Percentiles rank a stretch among this genome's conserved stretches.
Evolutionary conservation across 2,888 invertebrate species (phyloP).

Genomic region (Tholera decimalis): DNA sequence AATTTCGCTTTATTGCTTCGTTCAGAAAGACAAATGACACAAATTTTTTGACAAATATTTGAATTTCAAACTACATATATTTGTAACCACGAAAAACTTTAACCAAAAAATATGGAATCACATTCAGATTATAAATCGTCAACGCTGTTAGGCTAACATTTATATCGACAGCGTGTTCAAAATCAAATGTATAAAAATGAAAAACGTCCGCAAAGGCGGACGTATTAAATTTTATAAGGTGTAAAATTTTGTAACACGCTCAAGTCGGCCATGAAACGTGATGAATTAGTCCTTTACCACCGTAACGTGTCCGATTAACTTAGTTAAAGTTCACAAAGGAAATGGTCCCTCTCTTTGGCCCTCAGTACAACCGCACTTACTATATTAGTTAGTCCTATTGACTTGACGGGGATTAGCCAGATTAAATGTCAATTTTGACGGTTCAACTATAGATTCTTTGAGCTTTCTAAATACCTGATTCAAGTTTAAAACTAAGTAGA

Average conservation of each 20-base stretch:
- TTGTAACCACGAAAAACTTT: constrained; percentile 16
- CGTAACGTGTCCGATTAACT: constrained; percentile 64
- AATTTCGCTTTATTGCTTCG: not conserved
- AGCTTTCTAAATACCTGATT: constrained; percentile 23
- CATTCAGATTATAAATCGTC: constrained; percentile 40
- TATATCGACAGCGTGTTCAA: constrained; percentile 24
- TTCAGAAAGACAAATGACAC: constrained; percentile 13
- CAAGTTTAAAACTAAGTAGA: constrained; percentile 11
- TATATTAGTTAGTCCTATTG: constrained; percentile 61
- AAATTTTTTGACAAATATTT: constrained; percentile 17
- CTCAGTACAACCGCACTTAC: constrained; percentile 59
- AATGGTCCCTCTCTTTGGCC: constrained; percentile 56
- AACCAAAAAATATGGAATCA: constrained; percentile 36
- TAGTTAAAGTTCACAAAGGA: constrained; percentile 65
- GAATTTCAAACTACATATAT: constrained; percentile 11
- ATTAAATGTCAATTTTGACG: constrained; percentile 60
- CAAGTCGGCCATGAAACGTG: constrained; percentile 46
- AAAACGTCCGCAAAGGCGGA: constrained; percentile 5
- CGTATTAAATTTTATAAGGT: constrained; percentile 50
- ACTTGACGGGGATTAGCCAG: constrained; percentile 54
- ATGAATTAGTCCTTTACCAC: constrained; percentile 62
- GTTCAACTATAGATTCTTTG: constrained; percentile 39
- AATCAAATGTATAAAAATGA: constrained; percentile 39
- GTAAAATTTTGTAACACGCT: constrained; percentile 52
- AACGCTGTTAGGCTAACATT: constrained; percentile 39